Evolutionary conservation across 2,113 vertebrate genomes (phyloP).

Genomic region (Ovibos moschatus): DNA sequence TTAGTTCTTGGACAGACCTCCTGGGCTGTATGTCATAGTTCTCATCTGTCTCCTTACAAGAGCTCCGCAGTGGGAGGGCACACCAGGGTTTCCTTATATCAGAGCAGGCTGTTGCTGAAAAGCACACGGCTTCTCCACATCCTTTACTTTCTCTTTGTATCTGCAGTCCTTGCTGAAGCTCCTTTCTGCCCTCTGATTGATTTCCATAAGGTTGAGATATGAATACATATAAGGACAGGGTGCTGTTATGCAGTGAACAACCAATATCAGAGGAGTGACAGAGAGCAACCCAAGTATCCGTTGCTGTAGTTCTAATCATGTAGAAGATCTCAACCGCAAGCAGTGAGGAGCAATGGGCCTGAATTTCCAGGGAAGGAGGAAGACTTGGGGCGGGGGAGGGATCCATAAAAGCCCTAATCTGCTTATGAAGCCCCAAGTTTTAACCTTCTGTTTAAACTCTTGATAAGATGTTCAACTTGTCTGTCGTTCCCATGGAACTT

Average conservation of each 20-base stretch:
- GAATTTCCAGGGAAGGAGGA: not conserved
- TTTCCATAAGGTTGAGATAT: slow-evolving; percentile 86
- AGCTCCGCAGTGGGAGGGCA: slow-evolving; percentile 82
- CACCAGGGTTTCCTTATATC: slow-evolving; percentile 81
- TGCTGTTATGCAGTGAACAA: not conserved
- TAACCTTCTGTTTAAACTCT: not conserved
- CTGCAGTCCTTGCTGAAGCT: slow-evolving; percentile 65
- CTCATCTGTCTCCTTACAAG: slow-evolving; percentile 80
- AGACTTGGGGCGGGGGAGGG: not conserved
- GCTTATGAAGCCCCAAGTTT: not conserved
- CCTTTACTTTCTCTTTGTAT: slow-evolving; percentile 75
- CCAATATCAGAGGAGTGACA: not conserved
- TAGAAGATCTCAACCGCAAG: not conserved
- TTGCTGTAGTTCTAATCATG: not conserved
- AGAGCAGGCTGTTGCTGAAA: slow-evolving; percentile 85
- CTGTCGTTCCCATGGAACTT: not conserved
- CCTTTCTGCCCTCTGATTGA: slow-evolving; percentile 82
- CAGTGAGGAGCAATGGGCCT: not conserved
- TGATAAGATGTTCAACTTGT: not conserved
- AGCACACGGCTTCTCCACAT: slow-evolving; percentile 85
- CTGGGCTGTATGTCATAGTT: not conserved
- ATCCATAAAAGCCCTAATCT: not conserved
- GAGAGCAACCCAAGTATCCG: not conserved
- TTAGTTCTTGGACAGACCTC: not conserved
- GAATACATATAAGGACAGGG: slow-evolving; percentile 86